Base-by-base conservation (phyloP, 2,113 vertebrate species). In the Muntiacus reevesi region DNA sequence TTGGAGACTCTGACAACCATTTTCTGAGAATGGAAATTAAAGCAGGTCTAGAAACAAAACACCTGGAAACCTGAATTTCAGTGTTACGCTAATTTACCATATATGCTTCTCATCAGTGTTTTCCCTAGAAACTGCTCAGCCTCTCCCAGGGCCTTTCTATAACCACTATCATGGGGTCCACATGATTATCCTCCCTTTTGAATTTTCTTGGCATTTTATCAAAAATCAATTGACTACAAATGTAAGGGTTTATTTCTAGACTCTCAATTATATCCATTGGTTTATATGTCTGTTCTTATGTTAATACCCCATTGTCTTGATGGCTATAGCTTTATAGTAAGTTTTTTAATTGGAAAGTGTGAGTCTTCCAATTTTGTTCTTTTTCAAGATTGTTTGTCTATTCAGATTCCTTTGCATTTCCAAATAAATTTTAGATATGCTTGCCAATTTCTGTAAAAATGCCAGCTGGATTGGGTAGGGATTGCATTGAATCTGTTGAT, bases 81-180 rank as follows among this genome's bases (percentile, higher is more conserved):
- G 10, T 28, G 14, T 74, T 74, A 47, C 47, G 50, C 82, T 33
- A 47, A 36, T 64, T 50, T 50, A 40, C 16, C 13, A 40, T 21
- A 27, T 6, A 27, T 25, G 55, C 6, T 50, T 36, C 43, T 19
- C 25, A 28, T 78, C 83, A 7, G 10, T 40, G 40, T 28, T 78
- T 93, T 40, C 43, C 55, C 43, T 33, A 25, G 25, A 87, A 87
- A 33, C 2, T 71, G 8, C 15, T 25, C 52, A 45, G 43, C 45
- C 9, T 60, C 17, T 78, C 55, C 55, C 83, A 78, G 27, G 50
- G 33, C 21, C 13, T 33, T 23, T 62, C 13, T 30, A 8, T 11
- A 40, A 27, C 25, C 43, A 78, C 2, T 2, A 33, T 27, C 27
- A 0, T 4, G 12, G 43, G 13, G 2, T 15, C 1, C 67, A 3